Evolutionary conservation across 2,797 vertebrate genomes (phyloP).

Genomic region (Cynopterus sphinx): DNA sequence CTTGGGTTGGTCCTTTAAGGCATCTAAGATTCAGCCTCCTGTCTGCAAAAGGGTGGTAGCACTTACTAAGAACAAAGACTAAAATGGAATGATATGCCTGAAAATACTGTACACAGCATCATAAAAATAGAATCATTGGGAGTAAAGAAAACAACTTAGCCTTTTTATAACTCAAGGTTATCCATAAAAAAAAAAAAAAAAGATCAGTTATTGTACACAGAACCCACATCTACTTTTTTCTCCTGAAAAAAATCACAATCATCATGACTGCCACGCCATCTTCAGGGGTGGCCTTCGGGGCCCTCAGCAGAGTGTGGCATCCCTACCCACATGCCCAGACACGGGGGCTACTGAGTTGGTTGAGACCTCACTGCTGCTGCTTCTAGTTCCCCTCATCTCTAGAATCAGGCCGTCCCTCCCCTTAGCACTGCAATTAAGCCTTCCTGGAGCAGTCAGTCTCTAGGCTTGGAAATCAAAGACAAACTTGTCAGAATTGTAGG

Average conservation of each 20-base stretch:
- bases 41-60: background rate
- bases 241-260: background rate
- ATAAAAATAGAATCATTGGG: background rate
- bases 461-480: background rate
- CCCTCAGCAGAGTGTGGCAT: fast-evolving
- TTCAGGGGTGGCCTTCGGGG: background rate
- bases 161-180: background rate
- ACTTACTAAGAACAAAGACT: background rate
- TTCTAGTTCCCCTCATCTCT: background rate
- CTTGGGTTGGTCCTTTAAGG: background rate
- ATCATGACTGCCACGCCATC: background rate
- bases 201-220: background rate
- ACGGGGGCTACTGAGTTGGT: background rate
- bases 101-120: background rate
- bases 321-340: background rate
- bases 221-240: background rate
- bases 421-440: background rate
- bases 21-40: background rate
- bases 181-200: background rate
- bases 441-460: background rate
- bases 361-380: background rate
- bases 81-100: background rate
- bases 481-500: background rate
- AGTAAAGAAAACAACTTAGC: background rate
- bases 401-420: background rate